phyloP scores from a whole-genome alignment of 1,140 invertebrate species.

The Listronotus oregonensis region DNA sequence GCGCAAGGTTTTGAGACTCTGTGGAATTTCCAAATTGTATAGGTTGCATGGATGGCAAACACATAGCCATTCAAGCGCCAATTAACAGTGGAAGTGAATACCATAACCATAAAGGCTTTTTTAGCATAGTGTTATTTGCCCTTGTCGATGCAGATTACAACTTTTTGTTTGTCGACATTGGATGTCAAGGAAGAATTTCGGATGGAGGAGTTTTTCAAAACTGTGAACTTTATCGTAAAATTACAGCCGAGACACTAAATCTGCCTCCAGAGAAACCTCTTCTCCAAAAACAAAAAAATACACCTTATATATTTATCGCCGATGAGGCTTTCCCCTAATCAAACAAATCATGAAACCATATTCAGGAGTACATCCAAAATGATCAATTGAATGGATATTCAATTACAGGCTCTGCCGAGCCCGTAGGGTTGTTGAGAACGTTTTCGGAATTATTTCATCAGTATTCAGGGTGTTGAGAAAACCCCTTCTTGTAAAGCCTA shows the following conservation, averaged over 20 bases:
- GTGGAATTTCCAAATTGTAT: neutral
- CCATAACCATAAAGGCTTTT: slow-evolving; percentile 18
- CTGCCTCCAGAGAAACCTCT: slow-evolving; percentile 25
- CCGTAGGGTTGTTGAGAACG: slow-evolving; percentile 19
- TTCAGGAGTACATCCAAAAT: slow-evolving; percentile 38
- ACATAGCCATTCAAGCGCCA: slow-evolving; percentile 10
- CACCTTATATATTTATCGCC: slow-evolving; percentile 45
- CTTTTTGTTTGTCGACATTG: slow-evolving; percentile 5
- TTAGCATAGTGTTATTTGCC: slow-evolving; percentile 22
- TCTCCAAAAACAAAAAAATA: slow-evolving; percentile 31
- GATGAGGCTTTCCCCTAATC: slow-evolving; percentile 49
- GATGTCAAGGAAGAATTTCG: slow-evolving; percentile 43
- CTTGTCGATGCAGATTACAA: slow-evolving; percentile 17
- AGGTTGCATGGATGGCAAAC: slow-evolving; percentile 5
- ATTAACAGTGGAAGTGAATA: slow-evolving; percentile 16
- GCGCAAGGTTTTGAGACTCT: too few relatives aligned
- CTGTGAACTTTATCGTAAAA: slow-evolving; percentile 36
- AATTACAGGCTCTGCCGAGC: slow-evolving; percentile 52
- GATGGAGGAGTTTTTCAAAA: slow-evolving; percentile 50
- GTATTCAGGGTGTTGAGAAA: too few relatives aligned
- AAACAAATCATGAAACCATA: slow-evolving; percentile 55
- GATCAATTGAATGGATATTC: slow-evolving; percentile 44
- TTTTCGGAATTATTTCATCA: too few relatives aligned
- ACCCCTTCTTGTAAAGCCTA: too few relatives aligned
- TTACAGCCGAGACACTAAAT: slow-evolving; percentile 21